Evolutionary conservation across 2,797 vertebrate species (phyloP).

Genomic region (Notamacropus eugenii): DNA sequence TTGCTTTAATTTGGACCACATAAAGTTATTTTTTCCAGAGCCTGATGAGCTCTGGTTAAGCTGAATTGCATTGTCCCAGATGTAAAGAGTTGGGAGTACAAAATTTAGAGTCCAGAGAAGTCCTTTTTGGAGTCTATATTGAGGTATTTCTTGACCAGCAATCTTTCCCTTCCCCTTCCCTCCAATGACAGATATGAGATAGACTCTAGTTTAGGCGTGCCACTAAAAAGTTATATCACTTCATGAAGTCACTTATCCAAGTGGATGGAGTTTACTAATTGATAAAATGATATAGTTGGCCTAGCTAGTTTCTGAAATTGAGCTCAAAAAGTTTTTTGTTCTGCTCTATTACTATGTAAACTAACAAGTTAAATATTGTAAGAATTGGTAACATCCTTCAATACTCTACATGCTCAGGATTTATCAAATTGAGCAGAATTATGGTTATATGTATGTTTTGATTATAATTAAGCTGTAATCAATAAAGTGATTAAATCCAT

Average conservation of each 20-base stretch:
- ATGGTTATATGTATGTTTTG: background rate
- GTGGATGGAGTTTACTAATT: background rate
- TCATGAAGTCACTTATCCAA: background rate
- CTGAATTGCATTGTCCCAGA: background rate
- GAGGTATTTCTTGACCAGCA: background rate
- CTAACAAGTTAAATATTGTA: background rate
- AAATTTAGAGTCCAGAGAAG: background rate
- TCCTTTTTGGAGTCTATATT: background rate
- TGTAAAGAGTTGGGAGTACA: background rate
- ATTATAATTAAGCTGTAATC: background rate
- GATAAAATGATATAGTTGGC: background rate
- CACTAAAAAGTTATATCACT: background rate
- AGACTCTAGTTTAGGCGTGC: background rate
- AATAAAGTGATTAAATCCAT: background rate
- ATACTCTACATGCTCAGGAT: background rate
- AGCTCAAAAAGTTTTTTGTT: background rate
- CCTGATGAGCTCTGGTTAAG: background rate
- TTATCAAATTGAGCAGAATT: background rate
- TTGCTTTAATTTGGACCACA: background rate
- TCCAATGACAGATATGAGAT: background rate
- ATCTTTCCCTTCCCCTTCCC: background rate
- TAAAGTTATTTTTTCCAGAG: background rate
- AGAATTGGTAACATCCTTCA: background rate
- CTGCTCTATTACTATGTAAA: background rate
- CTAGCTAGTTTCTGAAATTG: background rate